Evolutionary conservation across 2,888 invertebrate genomes (phyloP).

Genomic region (Emmelina monodactyla): DNA sequence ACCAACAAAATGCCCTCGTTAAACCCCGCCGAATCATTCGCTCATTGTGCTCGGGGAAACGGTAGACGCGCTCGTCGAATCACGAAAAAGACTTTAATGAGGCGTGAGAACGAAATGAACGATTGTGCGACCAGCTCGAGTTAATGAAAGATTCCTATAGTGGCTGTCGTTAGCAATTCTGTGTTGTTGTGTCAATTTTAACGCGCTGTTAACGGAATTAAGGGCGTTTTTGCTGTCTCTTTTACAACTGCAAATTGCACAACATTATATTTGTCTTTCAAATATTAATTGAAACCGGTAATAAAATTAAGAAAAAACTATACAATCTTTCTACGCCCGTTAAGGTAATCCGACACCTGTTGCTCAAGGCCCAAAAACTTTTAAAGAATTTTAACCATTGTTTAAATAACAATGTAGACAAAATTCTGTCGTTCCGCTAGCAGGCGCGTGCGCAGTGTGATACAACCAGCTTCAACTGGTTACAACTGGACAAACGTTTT

Average conservation of each 20-base stretch:
- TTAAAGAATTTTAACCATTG: too few species aligned
- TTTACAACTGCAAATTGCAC: too few species aligned
- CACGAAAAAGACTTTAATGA: constrained; percentile 65
- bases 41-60: constrained; percentile 64
- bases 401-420: too few species aligned
- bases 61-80: constrained; percentile 63
- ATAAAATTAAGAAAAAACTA: too few species aligned
- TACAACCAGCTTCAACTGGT: background rate
- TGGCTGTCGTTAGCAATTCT: constrained; percentile 34
- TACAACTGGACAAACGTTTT: background rate
- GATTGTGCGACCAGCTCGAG: constrained; percentile 47
- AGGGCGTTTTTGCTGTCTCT: too few species aligned
- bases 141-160: constrained; percentile 60
- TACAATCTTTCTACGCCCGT: too few species aligned
- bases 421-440: constrained; percentile 1
- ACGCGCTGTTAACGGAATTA: too few species aligned
- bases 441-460: background rate
- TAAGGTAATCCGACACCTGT: too few species aligned
- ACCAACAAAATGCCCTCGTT: constrained; percentile 67
- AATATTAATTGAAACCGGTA: too few species aligned
- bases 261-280: too few species aligned
- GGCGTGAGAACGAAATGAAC: constrained; percentile 65
- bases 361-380: too few species aligned
- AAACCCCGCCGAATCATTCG: constrained; percentile 66
- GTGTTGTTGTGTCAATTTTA: too few species aligned